Evolutionary conservation across 2,113 vertebrate species (phyloP), one percentile per base, ranked within the genome.

Genomic region (Elgaria multicarinata): DNA sequence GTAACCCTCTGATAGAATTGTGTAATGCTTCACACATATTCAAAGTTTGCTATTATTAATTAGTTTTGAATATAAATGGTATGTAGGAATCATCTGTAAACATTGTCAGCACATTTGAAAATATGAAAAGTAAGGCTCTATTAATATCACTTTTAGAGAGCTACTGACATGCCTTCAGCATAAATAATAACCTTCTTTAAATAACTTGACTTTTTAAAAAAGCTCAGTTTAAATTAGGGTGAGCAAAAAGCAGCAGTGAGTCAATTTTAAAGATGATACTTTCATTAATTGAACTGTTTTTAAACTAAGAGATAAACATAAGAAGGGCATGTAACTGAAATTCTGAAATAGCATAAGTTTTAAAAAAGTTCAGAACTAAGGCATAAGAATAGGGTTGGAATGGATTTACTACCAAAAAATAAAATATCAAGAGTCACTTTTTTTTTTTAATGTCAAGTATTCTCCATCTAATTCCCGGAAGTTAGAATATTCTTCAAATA

Each of bases 81-180:
- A 90, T 0, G 0, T 88, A 89, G n/a, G 13, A 90, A 44, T 92
- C 64, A 90, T 94, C 86, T 90, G 62, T 92, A 95, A 95, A 93
- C 53, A 91, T 85, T 93, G 91, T 90, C 93, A 93, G 14, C 0
- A 0, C 18, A 83, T 64, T 26, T 92, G 62, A 92, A 94, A 94
- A 91, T 79, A 92, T 94, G 90, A 94, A 94, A 76, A 94, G 81
- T 92, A 88, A 2, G 5, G 10, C 4, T 1, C 39, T 90, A 91
- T 92, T 94, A 94, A 94, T 95, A 91, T 46, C 85, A 93, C 42
- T 55, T 92, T 92, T 69, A 91, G 64, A 93, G 85, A 94, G 88
- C 33, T 92, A 85, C 76, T 95, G 91, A 87, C 77, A 86, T 85
- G 80, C 1, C 46, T 91, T 92, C 85, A 53, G 79, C 36, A 91